phyloP scores from a whole-genome alignment of 2,113 vertebrate species.

The Patagioenas fasciata region DNA sequence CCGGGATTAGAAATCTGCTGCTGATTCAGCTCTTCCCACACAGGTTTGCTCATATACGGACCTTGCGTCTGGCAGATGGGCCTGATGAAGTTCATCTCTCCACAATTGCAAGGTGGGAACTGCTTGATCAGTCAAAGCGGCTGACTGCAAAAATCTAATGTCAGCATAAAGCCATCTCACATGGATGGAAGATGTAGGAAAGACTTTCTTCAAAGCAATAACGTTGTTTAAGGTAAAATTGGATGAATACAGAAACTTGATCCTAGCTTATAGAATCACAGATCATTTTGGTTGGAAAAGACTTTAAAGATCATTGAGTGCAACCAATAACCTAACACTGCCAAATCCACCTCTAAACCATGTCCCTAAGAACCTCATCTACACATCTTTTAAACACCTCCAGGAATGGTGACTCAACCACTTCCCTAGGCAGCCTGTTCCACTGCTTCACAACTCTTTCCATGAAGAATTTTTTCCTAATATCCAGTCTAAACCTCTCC shows the following conservation, averaged over 20 bases:
- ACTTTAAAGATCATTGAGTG: too few relatives aligned
- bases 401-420: too few relatives aligned
- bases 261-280: background rate
- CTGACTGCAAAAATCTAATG: constrained; percentile 79
- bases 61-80: constrained; percentile 87
- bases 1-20: background rate
- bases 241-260: background rate
- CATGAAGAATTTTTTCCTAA: too few relatives aligned
- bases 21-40: background rate
- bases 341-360: too few relatives aligned
- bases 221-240: background rate
- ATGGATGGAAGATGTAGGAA: background rate
- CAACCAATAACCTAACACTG: too few relatives aligned
- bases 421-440: too few relatives aligned
- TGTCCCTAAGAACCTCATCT: too few relatives aligned
- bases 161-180: background rate
- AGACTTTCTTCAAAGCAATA: background rate
- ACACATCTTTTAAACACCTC: too few relatives aligned
- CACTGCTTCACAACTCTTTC: too few relatives aligned
- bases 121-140: constrained; percentile 79
- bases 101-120: constrained; percentile 82
- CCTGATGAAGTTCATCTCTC: constrained; percentile 95
- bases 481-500: too few relatives aligned
- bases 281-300: too few relatives aligned
- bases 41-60: constrained; percentile 82